These are phyloP conservation scores for Tridacna crocea DNA, from an alignment of 2,888 invertebrate genomes.

Conservation along the genomic window DNA sequence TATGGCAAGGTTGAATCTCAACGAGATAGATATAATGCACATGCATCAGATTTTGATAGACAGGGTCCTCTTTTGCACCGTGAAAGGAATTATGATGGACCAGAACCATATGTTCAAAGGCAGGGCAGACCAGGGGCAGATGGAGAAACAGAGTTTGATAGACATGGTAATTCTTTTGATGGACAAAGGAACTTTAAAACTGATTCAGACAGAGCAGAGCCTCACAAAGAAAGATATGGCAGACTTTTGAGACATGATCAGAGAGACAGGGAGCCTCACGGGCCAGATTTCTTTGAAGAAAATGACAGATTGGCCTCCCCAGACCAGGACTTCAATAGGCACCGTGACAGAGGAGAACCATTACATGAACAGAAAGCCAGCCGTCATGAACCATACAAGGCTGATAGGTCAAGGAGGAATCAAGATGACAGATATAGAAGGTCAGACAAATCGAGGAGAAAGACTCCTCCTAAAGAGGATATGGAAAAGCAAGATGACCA, in stretches of 20 bases:
- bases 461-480: neutral
- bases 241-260: neutral
- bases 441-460: neutral
- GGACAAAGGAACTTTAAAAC: neutral
- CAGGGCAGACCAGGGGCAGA: neutral
- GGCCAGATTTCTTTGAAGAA: neutral
- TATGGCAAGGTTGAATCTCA: neutral
- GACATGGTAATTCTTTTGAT: slow-evolving; percentile 18
- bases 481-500: neutral
- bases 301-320: neutral
- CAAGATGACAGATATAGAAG: slow-evolving; percentile 1
- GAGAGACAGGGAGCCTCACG: slow-evolving; percentile 2
- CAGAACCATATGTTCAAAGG: neutral
- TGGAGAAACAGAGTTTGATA: neutral
- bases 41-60: slow-evolving; percentile 4
- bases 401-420: neutral
- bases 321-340: neutral
- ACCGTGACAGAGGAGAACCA: neutral
- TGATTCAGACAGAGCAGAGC: neutral
- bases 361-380: neutral
- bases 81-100: neutral
- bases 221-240: neutral
- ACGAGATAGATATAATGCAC: neutral
- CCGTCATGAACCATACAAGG: neutral
- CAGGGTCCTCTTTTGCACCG: neutral